phyloP scores from a whole-genome alignment of 1,140 invertebrate genomes.

The Macrobrachium nipponense region DNA sequence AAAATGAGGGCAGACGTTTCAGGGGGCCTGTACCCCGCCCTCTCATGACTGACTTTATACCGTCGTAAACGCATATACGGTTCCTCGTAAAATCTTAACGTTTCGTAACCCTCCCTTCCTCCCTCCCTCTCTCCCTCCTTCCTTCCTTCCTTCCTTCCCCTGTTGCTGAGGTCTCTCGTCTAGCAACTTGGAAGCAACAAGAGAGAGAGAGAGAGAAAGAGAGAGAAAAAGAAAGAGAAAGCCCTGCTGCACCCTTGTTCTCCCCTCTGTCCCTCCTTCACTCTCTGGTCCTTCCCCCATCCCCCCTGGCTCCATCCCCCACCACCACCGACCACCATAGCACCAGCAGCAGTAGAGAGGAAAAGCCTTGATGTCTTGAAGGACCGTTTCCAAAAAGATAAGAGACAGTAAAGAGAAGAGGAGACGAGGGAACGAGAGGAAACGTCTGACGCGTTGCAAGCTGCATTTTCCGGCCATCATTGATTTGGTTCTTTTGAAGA shows the following conservation, averaged over 20 bases:
- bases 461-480: no score
- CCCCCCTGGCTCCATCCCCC: no score
- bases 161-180: constrained; percentile 54
- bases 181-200: constrained; percentile 26
- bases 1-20: constrained; percentile 54
- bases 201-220: neutral
- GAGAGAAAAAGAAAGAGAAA: neutral
- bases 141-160: constrained; percentile 33
- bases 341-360: no score
- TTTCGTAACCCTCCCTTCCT: constrained; percentile 23
- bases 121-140: no score
- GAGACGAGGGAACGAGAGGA: neutral
- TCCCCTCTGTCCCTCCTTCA: neutral
- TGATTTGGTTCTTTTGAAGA: no score
- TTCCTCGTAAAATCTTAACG: constrained; percentile 58
- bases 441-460: neutral
- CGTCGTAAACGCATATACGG: constrained; percentile 58
- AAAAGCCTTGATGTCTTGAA: no score
- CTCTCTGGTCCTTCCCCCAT: neutral
- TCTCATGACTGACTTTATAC: constrained; percentile 59
- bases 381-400: neutral
- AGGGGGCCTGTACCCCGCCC: constrained; percentile 49
- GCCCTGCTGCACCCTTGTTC: neutral
- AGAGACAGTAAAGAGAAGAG: neutral
- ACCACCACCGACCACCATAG: neutral